Base-by-base conservation (phyloP, 2,888 invertebrate genomes). In the Zygogramma bicolorata region DNA sequence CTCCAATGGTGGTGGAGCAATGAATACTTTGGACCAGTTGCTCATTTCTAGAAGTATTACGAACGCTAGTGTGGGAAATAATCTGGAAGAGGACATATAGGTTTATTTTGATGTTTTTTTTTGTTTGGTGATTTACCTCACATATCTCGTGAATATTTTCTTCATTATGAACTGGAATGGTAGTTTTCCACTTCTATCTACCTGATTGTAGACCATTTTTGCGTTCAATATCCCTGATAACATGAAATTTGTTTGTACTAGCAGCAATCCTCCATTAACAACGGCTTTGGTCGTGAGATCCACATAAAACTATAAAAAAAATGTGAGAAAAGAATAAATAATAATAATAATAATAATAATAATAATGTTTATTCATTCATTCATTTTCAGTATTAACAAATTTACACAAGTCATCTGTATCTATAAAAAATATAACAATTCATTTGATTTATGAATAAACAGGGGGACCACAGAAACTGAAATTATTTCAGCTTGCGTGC, bases 1-100 rank as follows among this genome's bases (percentile, higher is more conserved):
- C 10, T 68, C 68, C 10, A 34, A n/a, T 4, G 42, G 60, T 25
- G 68, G 68, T 42, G 59, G 59, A 25, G n/a, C 25, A 1, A 65
- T n/a, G 5, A 53, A 27, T 2, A 53, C 53, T 27, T 27, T 53
- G 25, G 62, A 13, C 62, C 62, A 62, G 62, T 62, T 62, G 62
- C 62, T 62, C 62, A 34, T 34, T 25, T 62, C 34, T 5, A 40
- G 25, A 40, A 8, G 27, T 15, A 62, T 62, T 25, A 42, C 10
- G 42, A 62, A 40, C 10, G 42, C 61, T 1, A 31, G 61, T 13
- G 61, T 22, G 15, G 40, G 61, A 22, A 61, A 31, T n/a, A 34
- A 59, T 20, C 34, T 59, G 20, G 13, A 61, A 22, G 7, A 20
- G 1, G 31, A 20, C 1, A 13, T 34, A 1, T 3, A 8, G 1